Conservation (phyloP, 2,113 vertebrate species). For the Orientallactaga bullata region DNA sequence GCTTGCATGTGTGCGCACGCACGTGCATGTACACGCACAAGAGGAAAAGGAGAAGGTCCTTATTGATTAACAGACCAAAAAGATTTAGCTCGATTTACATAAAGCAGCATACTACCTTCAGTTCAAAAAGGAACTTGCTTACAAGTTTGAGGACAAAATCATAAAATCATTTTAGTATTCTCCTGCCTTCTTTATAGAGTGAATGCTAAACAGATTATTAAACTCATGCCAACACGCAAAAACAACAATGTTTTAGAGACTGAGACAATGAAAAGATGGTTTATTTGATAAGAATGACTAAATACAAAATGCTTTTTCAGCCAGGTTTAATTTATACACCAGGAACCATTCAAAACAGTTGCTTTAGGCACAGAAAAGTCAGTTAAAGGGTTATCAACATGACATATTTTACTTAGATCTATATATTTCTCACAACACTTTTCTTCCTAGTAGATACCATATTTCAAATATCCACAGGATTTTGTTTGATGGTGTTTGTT, state of each 20-base stretch:
- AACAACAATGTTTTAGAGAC: background rate
- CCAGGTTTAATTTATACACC: background rate
- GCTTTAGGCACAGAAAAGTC: background rate
- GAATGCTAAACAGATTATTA: constrained; percentile 22
- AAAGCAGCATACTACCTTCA: background rate
- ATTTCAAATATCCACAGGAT: background rate
- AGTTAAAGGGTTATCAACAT: background rate
- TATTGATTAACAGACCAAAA: background rate
- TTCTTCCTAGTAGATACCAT: background rate
- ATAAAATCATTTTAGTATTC: background rate
- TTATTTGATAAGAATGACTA: constrained; percentile 4
- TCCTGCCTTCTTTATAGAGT: background rate
- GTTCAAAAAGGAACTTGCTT: background rate
- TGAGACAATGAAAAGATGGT: background rate
- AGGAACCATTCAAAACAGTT: background rate
- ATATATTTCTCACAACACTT: background rate
- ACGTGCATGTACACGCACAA: too few relatives aligned
- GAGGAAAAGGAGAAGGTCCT: background rate
- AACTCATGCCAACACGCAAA: background rate
- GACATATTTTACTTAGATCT: background rate
- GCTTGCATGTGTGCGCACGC: background rate
- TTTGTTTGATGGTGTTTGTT: background rate
- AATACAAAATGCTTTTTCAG: constrained; percentile 47
- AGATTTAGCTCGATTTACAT: background rate
- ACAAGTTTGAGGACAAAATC: constrained; percentile 11